Base-by-base conservation (phyloP, 2,888 invertebrate species). In the Herminia tarsipennalis region DNA sequence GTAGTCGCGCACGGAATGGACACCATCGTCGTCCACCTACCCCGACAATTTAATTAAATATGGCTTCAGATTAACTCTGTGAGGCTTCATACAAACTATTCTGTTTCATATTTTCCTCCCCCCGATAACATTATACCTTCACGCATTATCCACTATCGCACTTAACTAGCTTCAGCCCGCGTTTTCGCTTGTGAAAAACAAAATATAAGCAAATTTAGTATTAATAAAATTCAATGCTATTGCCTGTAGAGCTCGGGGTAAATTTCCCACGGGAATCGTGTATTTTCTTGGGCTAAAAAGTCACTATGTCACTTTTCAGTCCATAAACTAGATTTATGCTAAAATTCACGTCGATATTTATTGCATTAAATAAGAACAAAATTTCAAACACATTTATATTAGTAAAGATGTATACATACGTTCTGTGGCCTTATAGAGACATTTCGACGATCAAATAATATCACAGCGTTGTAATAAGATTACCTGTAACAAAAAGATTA, bases 41-140 rank as follows among this genome's bases (percentile, higher is more conserved):
- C 70, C 70, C 73, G 75, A 86, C 88, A 91, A 90, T 91, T 88
- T 88, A 91, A 91, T 91, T 91, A 91, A 88, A 86, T 87, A 91
- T 59, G 90, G 90, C 88, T 91, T 91, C 90, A 81, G 90, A 91
- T 91, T 91, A 91, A 80, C 84, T 76, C 68, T 43, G 64, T 87
- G 73, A 56, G 90, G 90, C 86, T 90, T 90, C 90, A 77, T 77
- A 81, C 81, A 83, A 81, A 82, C 86, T 88, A 82, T 84, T 82
- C 73, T 70, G 78, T 89, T 88, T 85, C 89, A 86, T 88, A 83
- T 82, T 83, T 82, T 70, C 77, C 78, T 71, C 70, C 76, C 72
- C 56, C 48, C 58, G 40, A 60, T 59, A 60, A 52, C 56, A 39
- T 17, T 37, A 41, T 35, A 39, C 53, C 61, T 58, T 46, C 37